A percentile compares a stretch with the other conserved stretches of the same genome.
These are phyloP conservation scores for Scolopax mira DNA, from an alignment of 2,113 vertebrate species.

Conservation along the genomic window DNA sequence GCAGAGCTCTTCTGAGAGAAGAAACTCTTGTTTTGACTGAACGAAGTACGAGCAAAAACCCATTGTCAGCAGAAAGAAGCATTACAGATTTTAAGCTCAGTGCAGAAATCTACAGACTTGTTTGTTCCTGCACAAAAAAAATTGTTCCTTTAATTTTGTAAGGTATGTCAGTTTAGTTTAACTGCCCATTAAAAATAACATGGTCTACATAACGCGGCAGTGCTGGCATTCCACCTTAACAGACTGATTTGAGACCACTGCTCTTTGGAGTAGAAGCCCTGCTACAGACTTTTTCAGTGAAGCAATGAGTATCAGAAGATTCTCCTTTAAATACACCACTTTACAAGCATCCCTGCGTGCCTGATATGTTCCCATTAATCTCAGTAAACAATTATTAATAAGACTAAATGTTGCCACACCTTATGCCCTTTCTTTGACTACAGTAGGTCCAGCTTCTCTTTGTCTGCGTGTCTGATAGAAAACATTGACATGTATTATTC, in stretches of 20 bases:
- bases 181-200: not conserved
- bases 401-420: not conserved
- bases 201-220: rapidly evolving
- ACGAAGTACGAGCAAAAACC: not conserved
- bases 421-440: not conserved
- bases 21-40: not conserved
- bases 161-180: not conserved
- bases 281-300: not conserved
- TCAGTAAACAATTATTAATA: not conserved
- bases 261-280: not conserved
- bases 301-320: not conserved
- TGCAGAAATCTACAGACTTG: not conserved
- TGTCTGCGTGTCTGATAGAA: not conserved
- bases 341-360: not conserved
- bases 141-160: not conserved
- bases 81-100: not conserved
- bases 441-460: not conserved
- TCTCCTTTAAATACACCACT: not conserved
- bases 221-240: not conserved
- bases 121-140: not conserved
- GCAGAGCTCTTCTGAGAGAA: not conserved
- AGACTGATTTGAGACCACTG: not conserved
- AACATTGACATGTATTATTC: not conserved
- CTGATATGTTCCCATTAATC: not conserved
- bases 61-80: not conserved